Evolutionary conservation across 2,797 vertebrate species (phyloP), one percentile per base, ranked within the genome.

Genomic region (Florisuga fusca): DNA sequence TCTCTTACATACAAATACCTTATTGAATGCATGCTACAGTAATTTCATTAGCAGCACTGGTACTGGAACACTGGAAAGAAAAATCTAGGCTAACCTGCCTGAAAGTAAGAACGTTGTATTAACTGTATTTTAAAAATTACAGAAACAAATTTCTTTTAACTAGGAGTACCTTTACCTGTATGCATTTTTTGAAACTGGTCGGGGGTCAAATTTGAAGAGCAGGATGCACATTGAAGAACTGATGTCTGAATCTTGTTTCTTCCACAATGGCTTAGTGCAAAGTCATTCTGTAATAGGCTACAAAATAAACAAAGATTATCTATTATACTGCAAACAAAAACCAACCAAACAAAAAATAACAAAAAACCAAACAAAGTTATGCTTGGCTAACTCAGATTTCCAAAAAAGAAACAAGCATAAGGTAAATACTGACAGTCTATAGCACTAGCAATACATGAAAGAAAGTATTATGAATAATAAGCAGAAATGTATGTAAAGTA

Each of bases 171-270:
- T 67, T 97, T 98, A 99, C 99, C 99, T 99, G 98, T 99, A 99
- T 7, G 99, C 99, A 98, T 99, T 99, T 99, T 99, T 99, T 97
- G 99, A 99, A 91, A 98, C 98, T 82, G 99, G 99, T 33, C 98
- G 98, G 73, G 99, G 99, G 96, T 99, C 99, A 80, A 99, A 99
- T 98, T 99, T 99, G 96, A 99, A 99, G 95, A 99, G 99, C 97
- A 99, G 99, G 97, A 99, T 99, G 96, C 99, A 99, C 99, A 99
- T 99, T 84, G 98, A 97, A 97, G 97, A 97, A 71, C 12, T 80
- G 57, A 91, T 51, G 41, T 55, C 90, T 75, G 82, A 81, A 89
- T 84, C 48, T 50, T 38, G 58, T 62, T 97, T 89, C 85, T 92
- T 76, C 94, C 84, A 54, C 88, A 91, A 66, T 5, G n/a, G 69